Percentiles rank a stretch among this genome's conserved stretches.
These are phyloP conservation scores for Callosobruchus maculatus DNA, from an alignment of 2,888 invertebrate species.

Conservation along the genomic window DNA sequence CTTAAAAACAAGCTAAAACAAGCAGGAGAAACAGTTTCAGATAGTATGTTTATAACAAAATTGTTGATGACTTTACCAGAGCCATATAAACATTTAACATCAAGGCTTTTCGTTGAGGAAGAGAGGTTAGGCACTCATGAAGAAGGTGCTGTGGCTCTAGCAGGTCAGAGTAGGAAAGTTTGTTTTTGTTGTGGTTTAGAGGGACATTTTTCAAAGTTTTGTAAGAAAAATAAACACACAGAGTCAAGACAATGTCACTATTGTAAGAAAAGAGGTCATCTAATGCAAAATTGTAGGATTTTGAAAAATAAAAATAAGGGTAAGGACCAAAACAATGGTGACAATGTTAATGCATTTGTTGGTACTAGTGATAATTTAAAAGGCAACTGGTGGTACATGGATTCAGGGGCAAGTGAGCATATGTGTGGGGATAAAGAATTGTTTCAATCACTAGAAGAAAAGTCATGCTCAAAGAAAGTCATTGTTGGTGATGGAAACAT, in stretches of 20 bases:
- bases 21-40: neutral
- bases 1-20: conserved; percentile 21
- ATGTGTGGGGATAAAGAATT: conserved; percentile 11
- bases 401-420: conserved; percentile 17
- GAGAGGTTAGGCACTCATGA: conserved; percentile 10
- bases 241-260: conserved; percentile 4
- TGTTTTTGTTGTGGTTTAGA: conserved; percentile 4
- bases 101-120: conserved; percentile 19
- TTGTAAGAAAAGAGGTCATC: conserved; percentile 7
- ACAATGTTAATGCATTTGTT: neutral
- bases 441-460: conserved; percentile 7
- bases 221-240: conserved; percentile 10
- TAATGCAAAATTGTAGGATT: conserved; percentile 15
- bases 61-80: conserved; percentile 22
- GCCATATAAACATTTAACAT: conserved; percentile 19
- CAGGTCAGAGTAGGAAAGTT: conserved; percentile 1
- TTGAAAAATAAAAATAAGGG: conserved; percentile 6
- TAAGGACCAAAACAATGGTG: neutral
- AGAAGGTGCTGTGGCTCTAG: conserved; percentile 14
- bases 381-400: conserved; percentile 15
- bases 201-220: conserved; percentile 13
- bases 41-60: conserved; percentile 5
- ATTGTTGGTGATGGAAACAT: conserved; percentile 21
- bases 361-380: neutral
- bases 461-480: conserved; percentile 16